Percentiles rank a stretch among this genome's conserved stretches.
Conservation (phyloP, 2,888 invertebrate genomes). For the Spodoptera littoralis region DNA sequence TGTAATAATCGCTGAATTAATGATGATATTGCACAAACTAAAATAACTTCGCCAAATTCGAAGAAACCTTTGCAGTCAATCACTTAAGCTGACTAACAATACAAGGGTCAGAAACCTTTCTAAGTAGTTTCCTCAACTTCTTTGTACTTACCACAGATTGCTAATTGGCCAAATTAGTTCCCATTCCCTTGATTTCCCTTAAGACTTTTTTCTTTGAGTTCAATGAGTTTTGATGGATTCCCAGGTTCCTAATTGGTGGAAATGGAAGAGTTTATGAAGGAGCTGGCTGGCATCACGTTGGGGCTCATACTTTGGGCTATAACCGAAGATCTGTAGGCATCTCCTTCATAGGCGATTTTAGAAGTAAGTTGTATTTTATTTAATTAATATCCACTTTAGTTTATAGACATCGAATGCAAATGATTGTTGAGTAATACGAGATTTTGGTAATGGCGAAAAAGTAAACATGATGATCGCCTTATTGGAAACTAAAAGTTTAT, state of each 20-base stretch:
- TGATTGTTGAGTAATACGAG: background rate
- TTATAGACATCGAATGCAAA: too few relatives aligned
- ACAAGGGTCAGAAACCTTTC: slow-evolving; percentile 9
- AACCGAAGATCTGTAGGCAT: slow-evolving; percentile 87
- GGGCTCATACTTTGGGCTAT: slow-evolving; percentile 88
- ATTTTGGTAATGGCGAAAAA: too few relatives aligned
- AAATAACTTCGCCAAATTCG: background rate
- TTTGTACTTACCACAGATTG: slow-evolving; percentile 18
- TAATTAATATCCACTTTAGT: too few relatives aligned
- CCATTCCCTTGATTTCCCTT: slow-evolving; percentile 37
- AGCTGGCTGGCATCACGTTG: slow-evolving; percentile 87
- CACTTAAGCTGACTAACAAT: background rate
- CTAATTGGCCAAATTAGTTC: slow-evolving; percentile 29
- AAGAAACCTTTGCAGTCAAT: background rate
- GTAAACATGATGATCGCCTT: too few relatives aligned
- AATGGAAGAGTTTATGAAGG: slow-evolving; percentile 90
- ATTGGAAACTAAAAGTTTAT: too few relatives aligned
- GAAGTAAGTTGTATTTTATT: slow-evolving; percentile 69
- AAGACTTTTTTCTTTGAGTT: slow-evolving; percentile 17
- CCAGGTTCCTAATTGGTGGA: slow-evolving; percentile 89
- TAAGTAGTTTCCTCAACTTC: slow-evolving; percentile 10
- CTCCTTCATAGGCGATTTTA: slow-evolving; percentile 89
- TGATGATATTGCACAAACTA: too few relatives aligned
- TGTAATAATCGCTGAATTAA: too few relatives aligned
- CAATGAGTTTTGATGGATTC: slow-evolving; percentile 41